Evolutionary conservation across 1,140 invertebrate species (phyloP), one percentile per base, ranked within the genome.

Genomic region (Atta cephalotes): DNA sequence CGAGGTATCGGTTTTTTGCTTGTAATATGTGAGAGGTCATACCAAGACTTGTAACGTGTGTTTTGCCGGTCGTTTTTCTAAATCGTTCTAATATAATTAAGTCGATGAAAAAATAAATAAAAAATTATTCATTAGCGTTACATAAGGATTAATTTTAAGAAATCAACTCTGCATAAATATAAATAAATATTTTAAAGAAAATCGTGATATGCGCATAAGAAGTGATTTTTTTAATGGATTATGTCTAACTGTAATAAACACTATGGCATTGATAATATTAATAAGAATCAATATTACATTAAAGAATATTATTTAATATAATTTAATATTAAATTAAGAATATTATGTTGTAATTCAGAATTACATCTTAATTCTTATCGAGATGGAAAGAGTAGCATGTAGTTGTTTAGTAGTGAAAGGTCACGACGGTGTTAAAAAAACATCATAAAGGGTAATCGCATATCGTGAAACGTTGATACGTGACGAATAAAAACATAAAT

Each of bases 401-500:
- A 68, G 4, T 58, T 28, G 18, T 53, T 66, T 14, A 68, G 25
- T 2, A 9, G 12, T 25, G 28, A 68, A 68, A 68, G 18, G 18
- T 80, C 62, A 35, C 45, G 28, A 79, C 18, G 28, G 28, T 16
- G 45, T 12, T 53, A 18, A 39, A 80, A 80, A 79, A 66, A 31
- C 9, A 56, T 45, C 2, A 25, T 70, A 53, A 71, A 81, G 65
- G 4, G 63, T 63, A 18, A 21, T 3, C n/a, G n/a, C 12, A 31
- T 35, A 70, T 70, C 74, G 10, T 31, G 71, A 7, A 25, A 62
- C 76, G 58, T 78, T 56, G 79, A 58, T 71, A 81, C 51, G 65
- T 31, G 51, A 66, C n/a, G 66, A 82, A 82, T 82, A 82, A 72
- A 82, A 72, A 82, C 79, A 28, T 60, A 72, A 82, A 82, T 72